Evolutionary conservation across 1,140 invertebrate species (phyloP).

Genomic region (Diachasmimorpha longicaudata): DNA sequence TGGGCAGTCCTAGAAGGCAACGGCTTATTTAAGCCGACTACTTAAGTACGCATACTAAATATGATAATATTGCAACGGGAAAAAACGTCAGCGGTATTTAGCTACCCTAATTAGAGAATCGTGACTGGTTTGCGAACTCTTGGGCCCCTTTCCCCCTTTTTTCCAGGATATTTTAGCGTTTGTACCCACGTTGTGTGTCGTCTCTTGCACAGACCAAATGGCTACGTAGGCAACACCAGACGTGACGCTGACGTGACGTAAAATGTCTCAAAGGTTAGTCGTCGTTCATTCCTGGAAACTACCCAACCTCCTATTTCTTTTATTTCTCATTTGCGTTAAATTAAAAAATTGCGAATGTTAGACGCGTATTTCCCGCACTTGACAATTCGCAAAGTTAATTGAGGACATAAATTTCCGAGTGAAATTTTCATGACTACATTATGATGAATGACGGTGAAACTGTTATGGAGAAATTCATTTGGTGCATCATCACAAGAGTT

Average conservation of each 20-base stretch:
- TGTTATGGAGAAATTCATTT: not conserved
- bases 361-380: not conserved
- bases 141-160: constrained; percentile 3
- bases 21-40: constrained; percentile 62
- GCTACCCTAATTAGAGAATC: constrained; percentile 61
- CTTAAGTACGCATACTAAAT: constrained; percentile 64
- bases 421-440: not conserved
- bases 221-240: constrained; percentile 27
- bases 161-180: constrained; percentile 4
- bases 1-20: constrained; percentile 44
- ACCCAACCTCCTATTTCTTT: not conserved
- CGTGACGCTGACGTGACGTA: constrained; percentile 37
- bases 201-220: constrained; percentile 38
- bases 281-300: not conserved
- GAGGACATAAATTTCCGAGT: not conserved
- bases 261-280: constrained; percentile 17
- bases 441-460: not conserved
- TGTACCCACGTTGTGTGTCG: constrained; percentile 28
- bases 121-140: constrained; percentile 57
- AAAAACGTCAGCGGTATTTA: constrained; percentile 63
- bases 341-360: constrained; percentile 2
- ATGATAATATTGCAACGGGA: constrained; percentile 63
- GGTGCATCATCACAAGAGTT: not conserved
- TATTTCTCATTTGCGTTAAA: not conserved
- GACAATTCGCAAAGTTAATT: not conserved